Conservation (phyloP, 2,113 vertebrate genomes). For the Leucoraja erinaceus region DNA sequence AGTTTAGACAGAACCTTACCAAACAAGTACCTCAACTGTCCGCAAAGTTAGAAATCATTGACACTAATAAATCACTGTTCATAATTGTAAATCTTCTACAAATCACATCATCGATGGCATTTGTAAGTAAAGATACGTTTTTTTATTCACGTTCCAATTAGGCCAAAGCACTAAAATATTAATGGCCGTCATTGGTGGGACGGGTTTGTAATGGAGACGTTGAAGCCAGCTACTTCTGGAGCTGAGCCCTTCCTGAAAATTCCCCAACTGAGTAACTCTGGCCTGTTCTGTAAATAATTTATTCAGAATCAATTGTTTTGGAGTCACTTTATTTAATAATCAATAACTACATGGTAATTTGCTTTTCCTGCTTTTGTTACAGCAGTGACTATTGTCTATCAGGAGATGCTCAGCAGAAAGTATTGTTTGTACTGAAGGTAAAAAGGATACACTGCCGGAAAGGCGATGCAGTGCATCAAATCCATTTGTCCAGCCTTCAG, state of each 20-base stretch:
- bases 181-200: neutral
- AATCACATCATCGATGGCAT: neutral
- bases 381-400: neutral
- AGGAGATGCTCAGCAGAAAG: neutral
- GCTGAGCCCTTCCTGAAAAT: neutral
- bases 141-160: neutral
- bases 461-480: neutral
- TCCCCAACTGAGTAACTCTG: neutral
- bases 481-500: conserved; percentile 14
- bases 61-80: neutral
- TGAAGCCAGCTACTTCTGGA: neutral
- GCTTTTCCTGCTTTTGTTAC: neutral
- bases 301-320: conserved; percentile 26
- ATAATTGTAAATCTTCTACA: neutral
- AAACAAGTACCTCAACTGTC: neutral
- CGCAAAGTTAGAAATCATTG: too few relatives aligned
- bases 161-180: neutral
- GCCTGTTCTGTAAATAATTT: conserved; percentile 23
- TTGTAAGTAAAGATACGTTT: neutral
- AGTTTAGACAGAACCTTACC: neutral
- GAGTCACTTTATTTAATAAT: conserved; percentile 1
- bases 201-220: neutral
- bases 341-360: conserved; percentile 17
- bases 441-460: neutral
- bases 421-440: neutral